Evolutionary conservation across 64 coral and sea anemone species (phyloP), one percentile per base, ranked within the genome.

Genomic region (Porites lutea): DNA sequence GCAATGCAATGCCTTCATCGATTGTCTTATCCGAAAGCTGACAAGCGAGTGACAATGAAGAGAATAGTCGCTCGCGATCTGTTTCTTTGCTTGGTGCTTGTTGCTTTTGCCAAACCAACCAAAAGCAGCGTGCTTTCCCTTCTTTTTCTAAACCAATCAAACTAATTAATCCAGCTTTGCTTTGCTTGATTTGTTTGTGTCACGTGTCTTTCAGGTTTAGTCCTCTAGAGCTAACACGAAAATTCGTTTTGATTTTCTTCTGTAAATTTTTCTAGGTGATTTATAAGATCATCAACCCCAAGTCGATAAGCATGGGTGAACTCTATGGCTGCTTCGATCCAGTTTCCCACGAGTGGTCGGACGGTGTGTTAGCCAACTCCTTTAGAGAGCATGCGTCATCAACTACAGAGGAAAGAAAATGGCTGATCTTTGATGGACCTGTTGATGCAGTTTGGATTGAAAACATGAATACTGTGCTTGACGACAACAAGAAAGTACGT

Each of bases 401-500:
- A 8, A 94, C 95, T 16, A 93, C 91, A 11, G 91, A 96, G 47
- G 95, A 96, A 14, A 71, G 95, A 2, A 97, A 97, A 51, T 97
- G 92, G 95, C 62, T 97, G 85, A 47, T 97, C 16, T 97, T 94
- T 66, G 93, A 98, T 82, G 94, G 94, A 4, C 94, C 97, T 18
- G 94, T 96, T 16, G 97, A 96, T 71, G 97, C 97, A 55, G 97
- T 96, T 12, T 99, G 97, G 97, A 99, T 99, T 87, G 97, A 99
- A 21, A 99, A 99, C 77, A 99, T 99, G 97, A 99, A 99, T 73
- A 99, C 97, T 69, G 97, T 99, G 47, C 91, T 99, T 2, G 97
- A 99, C 90, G 97, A 99, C 51, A 99, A 99, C 64, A 99, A 99
- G 59, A 98, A 98, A 83, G 97, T 98, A 13, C 82, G 69, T 71